Evolutionary conservation across 53 echinoderm and acorn worm species (phyloP).

Genomic region (Apostichopus leukothele): DNA sequence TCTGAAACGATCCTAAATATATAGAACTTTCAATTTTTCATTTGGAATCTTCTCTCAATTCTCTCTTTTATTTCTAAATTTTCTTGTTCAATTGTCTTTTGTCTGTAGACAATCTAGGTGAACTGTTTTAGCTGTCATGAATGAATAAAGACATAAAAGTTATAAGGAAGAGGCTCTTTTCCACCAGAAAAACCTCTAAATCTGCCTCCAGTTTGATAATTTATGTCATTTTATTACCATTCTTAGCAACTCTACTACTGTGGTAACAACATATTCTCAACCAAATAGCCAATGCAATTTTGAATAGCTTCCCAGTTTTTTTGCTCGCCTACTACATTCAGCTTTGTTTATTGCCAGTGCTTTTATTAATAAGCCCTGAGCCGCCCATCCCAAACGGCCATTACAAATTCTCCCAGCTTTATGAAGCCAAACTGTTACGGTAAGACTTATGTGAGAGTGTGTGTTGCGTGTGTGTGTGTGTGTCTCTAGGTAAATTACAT

Average conservation of each 20-base stretch:
- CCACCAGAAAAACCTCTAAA: neutral
- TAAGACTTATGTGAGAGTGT: neutral
- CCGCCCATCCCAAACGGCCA: constrained; percentile 49
- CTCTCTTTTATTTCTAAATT: no score
- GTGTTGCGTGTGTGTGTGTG: no score
- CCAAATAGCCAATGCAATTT: constrained; percentile 31
- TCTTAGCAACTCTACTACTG: neutral
- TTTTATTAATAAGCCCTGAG: constrained; percentile 45
- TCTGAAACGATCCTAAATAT: no score
- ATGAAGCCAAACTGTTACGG: constrained; percentile 36
- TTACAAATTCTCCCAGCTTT: constrained; percentile 46
- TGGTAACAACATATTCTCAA: neutral
- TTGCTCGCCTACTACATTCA: neutral
- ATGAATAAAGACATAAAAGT: neutral
- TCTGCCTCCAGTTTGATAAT: constrained; percentile 34
- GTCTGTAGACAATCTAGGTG: neutral
- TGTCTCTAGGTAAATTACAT: no score
- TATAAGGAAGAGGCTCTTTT: neutral
- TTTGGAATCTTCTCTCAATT: no score
- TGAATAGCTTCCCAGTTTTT: neutral
- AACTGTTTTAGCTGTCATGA: neutral
- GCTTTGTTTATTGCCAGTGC: constrained; percentile 42
- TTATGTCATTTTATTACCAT: constrained; percentile 31
- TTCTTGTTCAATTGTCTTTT: neutral
- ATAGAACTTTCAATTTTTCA: no score